Conservation (phyloP, 2,797 vertebrate species). For the Propithecus deckenii region DNA sequence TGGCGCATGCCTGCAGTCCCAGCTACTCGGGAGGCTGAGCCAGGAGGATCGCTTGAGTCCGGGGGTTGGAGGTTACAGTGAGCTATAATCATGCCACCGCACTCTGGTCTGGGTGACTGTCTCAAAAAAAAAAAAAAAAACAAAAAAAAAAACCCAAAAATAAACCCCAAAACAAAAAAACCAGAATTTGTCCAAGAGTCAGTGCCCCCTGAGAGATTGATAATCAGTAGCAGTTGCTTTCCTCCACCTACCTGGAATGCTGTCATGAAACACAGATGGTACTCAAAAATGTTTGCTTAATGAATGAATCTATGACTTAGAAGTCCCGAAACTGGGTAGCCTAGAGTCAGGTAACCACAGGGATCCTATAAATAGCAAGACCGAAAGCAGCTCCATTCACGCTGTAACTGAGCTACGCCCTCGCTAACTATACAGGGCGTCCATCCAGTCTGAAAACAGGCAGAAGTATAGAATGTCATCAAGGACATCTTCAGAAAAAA, state of each 20-base stretch:
- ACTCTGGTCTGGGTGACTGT: background rate
- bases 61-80: background rate
- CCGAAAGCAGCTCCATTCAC: constrained; percentile 55
- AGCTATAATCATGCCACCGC: background rate
- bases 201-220: background rate
- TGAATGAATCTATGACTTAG: constrained; percentile 58
- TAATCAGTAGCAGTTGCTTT: background rate
- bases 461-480: constrained; percentile 6
- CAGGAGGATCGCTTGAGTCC: background rate
- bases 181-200: background rate
- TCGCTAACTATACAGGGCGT: background rate
- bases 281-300: background rate
- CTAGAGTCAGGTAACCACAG: constrained; percentile 63
- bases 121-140: background rate
- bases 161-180: background rate
- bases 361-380: constrained; percentile 59
- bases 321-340: constrained; percentile 29
- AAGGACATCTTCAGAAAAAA: background rate
- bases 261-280: background rate
- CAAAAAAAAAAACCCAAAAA: background rate
- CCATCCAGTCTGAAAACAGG: constrained; percentile 2
- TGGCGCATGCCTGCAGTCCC: background rate
- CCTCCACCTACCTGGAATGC: background rate
- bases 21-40: background rate
- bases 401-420: constrained; percentile 13